Evolutionary conservation across 2,113 vertebrate species (phyloP).

Genomic region (Phylloscopus trochiloides): DNA sequence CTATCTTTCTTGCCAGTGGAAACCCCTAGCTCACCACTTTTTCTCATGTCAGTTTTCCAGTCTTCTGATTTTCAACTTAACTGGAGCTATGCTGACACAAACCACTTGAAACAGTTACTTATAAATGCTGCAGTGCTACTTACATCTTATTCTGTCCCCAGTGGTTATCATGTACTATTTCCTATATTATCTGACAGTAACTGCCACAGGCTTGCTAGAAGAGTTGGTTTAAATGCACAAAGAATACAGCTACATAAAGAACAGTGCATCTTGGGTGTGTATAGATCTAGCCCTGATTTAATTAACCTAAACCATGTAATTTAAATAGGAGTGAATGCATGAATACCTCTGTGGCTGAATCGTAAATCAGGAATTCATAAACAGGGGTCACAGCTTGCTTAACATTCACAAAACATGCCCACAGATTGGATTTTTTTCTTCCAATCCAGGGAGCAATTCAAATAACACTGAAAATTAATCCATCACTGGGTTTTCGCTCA

Average conservation of each 20-base stretch:
- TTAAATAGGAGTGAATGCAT: neutral
- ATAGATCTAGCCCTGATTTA: neutral
- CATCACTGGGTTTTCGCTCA: neutral
- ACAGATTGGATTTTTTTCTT: neutral
- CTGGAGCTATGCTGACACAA: neutral
- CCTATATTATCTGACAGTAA: neutral
- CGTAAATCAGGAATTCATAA: neutral
- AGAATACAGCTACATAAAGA: neutral
- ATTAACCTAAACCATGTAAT: neutral
- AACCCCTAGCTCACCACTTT: neutral
- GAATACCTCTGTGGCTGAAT: neutral
- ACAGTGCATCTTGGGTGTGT: neutral
- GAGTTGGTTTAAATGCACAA: neutral
- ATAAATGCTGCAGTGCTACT: neutral
- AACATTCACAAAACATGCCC: neutral
- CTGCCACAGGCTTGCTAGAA: neutral
- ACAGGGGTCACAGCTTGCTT: constrained; percentile 18
- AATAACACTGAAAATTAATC: constrained; percentile 25
- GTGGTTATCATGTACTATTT: neutral
- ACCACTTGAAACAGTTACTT: neutral
- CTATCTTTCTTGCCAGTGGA: neutral
- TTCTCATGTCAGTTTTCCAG: neutral
- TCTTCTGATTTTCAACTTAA: neutral
- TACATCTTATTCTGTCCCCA: neutral
- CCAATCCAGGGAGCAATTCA: neutral